These are phyloP conservation scores for Chymomyza caudatula DNA, from an alignment of 2,888 invertebrate species.

Conservation along the genomic window DNA sequence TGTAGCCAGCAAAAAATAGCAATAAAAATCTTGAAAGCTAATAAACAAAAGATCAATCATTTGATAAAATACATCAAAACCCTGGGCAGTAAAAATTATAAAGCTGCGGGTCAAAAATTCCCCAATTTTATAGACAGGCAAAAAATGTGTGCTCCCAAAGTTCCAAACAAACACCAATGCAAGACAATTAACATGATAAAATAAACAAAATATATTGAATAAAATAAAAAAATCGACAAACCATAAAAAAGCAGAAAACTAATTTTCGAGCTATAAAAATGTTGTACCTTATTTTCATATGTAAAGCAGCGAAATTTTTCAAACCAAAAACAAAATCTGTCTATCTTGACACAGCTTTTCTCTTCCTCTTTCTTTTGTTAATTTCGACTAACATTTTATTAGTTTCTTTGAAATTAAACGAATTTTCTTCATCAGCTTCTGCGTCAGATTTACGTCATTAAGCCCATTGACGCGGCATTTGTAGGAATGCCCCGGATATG, in stretches of 20 bases:
- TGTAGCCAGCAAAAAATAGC: conserved; percentile 10
- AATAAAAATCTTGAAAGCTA: conserved; percentile 20
- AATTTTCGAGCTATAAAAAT: too few relatives aligned
- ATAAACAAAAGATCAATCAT: conserved; percentile 61
- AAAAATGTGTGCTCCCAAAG: not conserved
- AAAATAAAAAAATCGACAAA: conserved; percentile 42
- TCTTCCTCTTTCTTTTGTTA: too few relatives aligned
- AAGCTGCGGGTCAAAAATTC: not conserved
- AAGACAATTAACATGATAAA: not conserved
- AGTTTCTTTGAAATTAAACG: conserved; percentile 13
- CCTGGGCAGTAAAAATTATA: not conserved
- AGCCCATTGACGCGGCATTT: conserved; percentile 11
- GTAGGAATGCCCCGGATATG: conserved; percentile 64
- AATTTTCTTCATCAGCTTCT: not conserved
- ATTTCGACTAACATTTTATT: too few relatives aligned
- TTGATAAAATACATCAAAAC: conserved; percentile 38
- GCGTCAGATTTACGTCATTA: conserved; percentile 26
- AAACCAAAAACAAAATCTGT: not conserved
- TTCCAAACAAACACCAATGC: fast-evolving
- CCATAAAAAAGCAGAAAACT: conserved; percentile 36
- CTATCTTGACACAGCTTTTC: too few relatives aligned
- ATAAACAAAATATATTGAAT: conserved; percentile 5
- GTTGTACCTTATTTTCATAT: too few relatives aligned
- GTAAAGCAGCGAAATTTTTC: too few relatives aligned
- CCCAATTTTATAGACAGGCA: not conserved